Evolutionary conservation across 2,888 invertebrate genomes (phyloP).

Genomic region (Plutella xylostella): DNA sequence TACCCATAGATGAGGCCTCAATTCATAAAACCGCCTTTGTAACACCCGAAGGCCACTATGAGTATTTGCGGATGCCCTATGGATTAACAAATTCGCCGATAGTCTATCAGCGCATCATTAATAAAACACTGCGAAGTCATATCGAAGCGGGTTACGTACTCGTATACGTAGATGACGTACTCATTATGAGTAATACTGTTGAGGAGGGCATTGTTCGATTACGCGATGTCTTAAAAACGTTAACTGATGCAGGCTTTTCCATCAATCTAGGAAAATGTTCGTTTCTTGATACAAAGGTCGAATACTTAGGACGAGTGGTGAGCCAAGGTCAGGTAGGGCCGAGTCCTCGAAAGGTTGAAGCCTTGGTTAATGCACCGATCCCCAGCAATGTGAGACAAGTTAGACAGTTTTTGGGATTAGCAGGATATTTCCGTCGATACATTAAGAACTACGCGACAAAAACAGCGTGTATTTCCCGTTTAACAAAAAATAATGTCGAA

Average conservation of each 20-base stretch:
- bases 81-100: neutral
- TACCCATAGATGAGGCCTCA: neutral
- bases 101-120: neutral
- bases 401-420: neutral
- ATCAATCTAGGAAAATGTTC: neutral
- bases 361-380: neutral
- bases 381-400: neutral
- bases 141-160: no score
- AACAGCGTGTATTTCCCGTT: neutral
- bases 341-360: conserved; percentile 12
- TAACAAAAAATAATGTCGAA: conserved; percentile 6
- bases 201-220: no score
- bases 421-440: neutral
- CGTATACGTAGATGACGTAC: neutral
- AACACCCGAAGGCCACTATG: neutral
- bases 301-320: neutral
- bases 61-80: neutral
- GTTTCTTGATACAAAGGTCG: neutral
- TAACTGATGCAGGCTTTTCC: neutral
- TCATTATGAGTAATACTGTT: no score
- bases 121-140: neutral
- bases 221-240: neutral
- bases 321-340: conserved; percentile 14
- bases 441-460: neutral
- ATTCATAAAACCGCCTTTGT: neutral